Conservation (phyloP, 1,140 invertebrate species). For the Drosophila prosaltans region DNA sequence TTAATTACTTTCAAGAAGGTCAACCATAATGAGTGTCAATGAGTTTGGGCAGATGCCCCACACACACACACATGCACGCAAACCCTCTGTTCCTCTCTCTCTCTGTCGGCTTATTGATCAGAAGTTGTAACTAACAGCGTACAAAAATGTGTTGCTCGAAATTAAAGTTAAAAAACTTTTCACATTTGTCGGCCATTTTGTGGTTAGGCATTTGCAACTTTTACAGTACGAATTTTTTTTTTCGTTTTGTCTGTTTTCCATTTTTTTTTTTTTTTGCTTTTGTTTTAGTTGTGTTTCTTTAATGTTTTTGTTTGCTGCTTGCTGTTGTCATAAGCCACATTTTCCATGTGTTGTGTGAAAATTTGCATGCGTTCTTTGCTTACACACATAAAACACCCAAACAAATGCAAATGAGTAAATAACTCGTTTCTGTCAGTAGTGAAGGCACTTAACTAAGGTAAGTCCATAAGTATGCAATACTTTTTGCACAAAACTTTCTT, state of each 20-base stretch:
- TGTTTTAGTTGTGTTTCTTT: slow-evolving; percentile 20
- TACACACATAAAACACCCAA: background rate
- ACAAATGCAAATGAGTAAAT: slow-evolving; percentile 11
- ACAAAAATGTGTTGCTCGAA: slow-evolving; percentile 50
- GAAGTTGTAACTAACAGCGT: slow-evolving; percentile 26
- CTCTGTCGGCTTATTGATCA: slow-evolving; percentile 58
- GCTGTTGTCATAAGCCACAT: slow-evolving; percentile 1
- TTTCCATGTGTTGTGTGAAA: slow-evolving; percentile 41
- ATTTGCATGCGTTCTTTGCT: slow-evolving; percentile 57
- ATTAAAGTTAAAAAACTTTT: slow-evolving; percentile 80
- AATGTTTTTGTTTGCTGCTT: slow-evolving; percentile 10
- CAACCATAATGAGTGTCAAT: slow-evolving; percentile 76
- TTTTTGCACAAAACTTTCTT: slow-evolving; percentile 22
- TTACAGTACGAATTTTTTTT: slow-evolving; percentile 10
- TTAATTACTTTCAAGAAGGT: slow-evolving; percentile 83
- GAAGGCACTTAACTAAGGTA: slow-evolving; percentile 21
- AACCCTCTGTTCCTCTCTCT: slow-evolving; percentile 2
- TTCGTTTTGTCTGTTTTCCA: background rate
- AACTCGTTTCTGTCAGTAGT: background rate
- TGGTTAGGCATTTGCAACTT: slow-evolving; percentile 60
- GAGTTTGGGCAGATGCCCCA: background rate
- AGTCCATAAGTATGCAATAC: slow-evolving; percentile 56
- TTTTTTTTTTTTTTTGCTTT: background rate
- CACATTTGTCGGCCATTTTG: slow-evolving; percentile 77
- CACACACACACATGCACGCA: background rate